Evolutionary conservation across 2,888 invertebrate species (phyloP), one percentile per base, ranked within the genome.

Genomic region (Amphimallon solstitiale): DNA sequence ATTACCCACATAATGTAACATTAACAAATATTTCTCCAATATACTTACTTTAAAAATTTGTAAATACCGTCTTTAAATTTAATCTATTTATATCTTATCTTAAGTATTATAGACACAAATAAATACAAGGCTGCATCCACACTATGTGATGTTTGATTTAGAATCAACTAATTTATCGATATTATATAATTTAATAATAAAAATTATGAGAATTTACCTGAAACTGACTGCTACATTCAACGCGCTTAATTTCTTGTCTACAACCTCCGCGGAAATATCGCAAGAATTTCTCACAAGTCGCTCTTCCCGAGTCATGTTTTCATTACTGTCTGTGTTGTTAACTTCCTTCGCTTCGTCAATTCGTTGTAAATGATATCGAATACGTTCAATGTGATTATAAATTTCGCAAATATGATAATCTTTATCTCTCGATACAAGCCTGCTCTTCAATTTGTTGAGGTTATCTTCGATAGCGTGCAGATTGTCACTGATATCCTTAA

Each of bases 341-440:
- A 12, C 7, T 14, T 56, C 40, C 40, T 56, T 56, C n/a, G 2
- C 40, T 23, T 10, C 23, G 15, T 40, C 40, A 4, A 56, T 56
- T 14, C 15, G 14, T 14, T 21, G 56, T 40, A 56, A 19, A 40
- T 40, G 56, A 43, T 56, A 56, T 40, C 40, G 40, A 21, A 56
- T 14, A 23, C 43, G 56, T 40, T 23, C 37, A 56, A 56, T 43
- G 23, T 56, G 56, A 21, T 40, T 23, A 17, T 14, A 14, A 56
- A 38, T 43, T 56, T 56, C 40, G 23, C 14, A 40, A 40, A 56
- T 56, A 56, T 56, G 56, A 56, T 56, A 56, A 21, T 43, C 21
- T 56, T 56, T 56, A 56, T 56, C 56, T 56, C 23, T 40, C 14
- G 56, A 38, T 38, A 56, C 10, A 56, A 23, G 15, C 40, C 9